A percentile compares a stretch with the other conserved stretches of the same genome.
These are phyloP conservation scores for Phylloscopus trochiloides DNA, from an alignment of 2,113 vertebrate species.

Conservation along the genomic window DNA sequence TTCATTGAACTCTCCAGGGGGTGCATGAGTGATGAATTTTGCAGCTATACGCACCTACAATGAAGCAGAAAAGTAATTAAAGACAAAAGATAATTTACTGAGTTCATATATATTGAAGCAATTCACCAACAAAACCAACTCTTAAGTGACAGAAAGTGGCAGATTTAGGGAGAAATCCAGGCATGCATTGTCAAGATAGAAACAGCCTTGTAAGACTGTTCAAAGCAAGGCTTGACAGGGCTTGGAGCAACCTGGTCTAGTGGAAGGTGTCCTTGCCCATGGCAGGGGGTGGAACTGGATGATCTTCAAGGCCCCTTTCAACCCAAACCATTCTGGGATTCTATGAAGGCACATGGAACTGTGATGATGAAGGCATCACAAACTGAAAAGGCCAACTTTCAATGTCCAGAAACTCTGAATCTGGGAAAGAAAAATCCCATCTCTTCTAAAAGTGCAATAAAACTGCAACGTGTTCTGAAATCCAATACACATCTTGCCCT, in stretches of 20 bases:
- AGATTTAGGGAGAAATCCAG: neutral
- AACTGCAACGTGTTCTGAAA: neutral
- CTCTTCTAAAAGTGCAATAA: neutral
- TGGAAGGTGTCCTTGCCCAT: neutral
- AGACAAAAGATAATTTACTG: neutral
- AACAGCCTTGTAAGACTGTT: neutral
- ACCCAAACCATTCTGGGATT: neutral
- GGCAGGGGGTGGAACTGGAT: neutral
- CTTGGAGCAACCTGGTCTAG: neutral
- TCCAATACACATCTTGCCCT: neutral
- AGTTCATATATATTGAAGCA: neutral
- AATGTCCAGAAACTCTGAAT: neutral
- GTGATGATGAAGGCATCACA: neutral
- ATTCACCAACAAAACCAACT: neutral
- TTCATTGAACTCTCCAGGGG: constrained; percentile 96
- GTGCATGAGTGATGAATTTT: constrained; percentile 92
- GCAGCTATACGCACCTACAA: constrained; percentile 88
- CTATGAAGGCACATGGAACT: constrained; percentile 62
- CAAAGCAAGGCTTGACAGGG: neutral
- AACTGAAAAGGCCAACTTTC: neutral
- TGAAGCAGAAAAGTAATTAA: neutral
- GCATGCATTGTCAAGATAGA: neutral
- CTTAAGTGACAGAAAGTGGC: neutral
- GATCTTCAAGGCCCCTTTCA: neutral
- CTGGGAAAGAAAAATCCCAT: neutral